These are phyloP conservation scores for Halisarca cf. caerulea DNA, from an alignment of 37 sponge, comb jelly and placozoan species.

Conservation along the genomic window DNA sequence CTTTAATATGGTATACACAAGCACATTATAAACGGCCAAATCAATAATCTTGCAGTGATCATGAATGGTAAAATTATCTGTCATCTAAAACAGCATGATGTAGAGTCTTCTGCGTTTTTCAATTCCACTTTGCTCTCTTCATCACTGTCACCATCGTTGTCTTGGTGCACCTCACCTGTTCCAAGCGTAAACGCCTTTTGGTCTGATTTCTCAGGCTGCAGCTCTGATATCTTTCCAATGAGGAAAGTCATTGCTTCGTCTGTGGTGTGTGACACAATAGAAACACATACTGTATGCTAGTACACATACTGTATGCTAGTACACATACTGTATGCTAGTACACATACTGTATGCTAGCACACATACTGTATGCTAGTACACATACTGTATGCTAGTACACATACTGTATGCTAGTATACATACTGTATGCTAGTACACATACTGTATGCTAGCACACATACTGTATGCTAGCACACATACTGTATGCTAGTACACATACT, in stretches of 20 bases:
- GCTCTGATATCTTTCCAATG: slow-evolving; percentile 13
- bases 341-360: not conserved
- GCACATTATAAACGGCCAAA: too few species aligned
- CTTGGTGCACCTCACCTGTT: too few species aligned
- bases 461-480: not conserved
- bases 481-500: not conserved
- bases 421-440: not conserved
- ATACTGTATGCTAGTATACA: not conserved
- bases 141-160: not conserved
- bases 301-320: not conserved
- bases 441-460: not conserved
- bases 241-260: slow-evolving; percentile 67
- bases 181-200: too few species aligned
- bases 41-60: too few species aligned
- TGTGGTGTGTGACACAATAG: too few species aligned
- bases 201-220: too few species aligned
- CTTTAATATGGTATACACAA: too few species aligned
- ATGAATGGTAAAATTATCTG: too few species aligned
- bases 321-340: not conserved
- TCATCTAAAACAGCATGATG: slow-evolving; percentile 7
- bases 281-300: not conserved
- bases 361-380: not conserved
- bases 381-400: not conserved
- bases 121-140: not conserved
- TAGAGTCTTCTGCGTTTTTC: not conserved